Evolutionary conservation across 2,113 vertebrate species (phyloP).

Genomic region (Forbesichthys agassizii): DNA sequence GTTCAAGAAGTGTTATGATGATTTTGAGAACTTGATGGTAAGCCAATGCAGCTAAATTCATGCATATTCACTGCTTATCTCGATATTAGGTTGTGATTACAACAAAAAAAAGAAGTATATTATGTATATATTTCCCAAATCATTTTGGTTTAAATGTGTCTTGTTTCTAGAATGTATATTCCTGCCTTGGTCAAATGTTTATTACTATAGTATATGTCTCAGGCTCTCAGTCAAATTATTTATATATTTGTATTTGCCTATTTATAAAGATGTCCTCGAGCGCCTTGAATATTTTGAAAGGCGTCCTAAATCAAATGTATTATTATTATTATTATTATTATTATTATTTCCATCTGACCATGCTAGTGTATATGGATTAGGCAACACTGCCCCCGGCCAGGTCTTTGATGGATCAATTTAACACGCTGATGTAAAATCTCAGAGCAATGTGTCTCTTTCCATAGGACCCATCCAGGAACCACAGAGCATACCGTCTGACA

Average conservation of each 20-base stretch:
- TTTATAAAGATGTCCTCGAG: too few species aligned
- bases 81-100: neutral
- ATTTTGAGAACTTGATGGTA: constrained; percentile 99
- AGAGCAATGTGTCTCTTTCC: constrained; percentile 51
- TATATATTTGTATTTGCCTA: too few species aligned
- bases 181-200: too few species aligned
- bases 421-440: constrained; percentile 33
- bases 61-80: neutral
- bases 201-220: too few species aligned
- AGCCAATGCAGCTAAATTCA: constrained; percentile 38
- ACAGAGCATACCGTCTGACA: constrained; percentile 91
- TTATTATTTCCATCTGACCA: constrained; percentile 12
- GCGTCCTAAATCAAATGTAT: too few species aligned
- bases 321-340: too few species aligned
- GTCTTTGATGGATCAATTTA: constrained; percentile 40
- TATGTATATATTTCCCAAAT: too few species aligned
- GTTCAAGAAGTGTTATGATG: constrained; percentile 96
- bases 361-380: constrained; percentile 11
- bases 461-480: constrained; percentile 97
- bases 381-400: neutral
- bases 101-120: too few species aligned
- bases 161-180: too few species aligned
- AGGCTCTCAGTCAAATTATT: too few species aligned
- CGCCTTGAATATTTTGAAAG: too few species aligned
- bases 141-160: too few species aligned